A percentile compares a stretch with the other conserved stretches of the same genome.
These are phyloP conservation scores for Drosophila ohnishii DNA, from an alignment of 1,140 invertebrate species.

Conservation along the genomic window DNA sequence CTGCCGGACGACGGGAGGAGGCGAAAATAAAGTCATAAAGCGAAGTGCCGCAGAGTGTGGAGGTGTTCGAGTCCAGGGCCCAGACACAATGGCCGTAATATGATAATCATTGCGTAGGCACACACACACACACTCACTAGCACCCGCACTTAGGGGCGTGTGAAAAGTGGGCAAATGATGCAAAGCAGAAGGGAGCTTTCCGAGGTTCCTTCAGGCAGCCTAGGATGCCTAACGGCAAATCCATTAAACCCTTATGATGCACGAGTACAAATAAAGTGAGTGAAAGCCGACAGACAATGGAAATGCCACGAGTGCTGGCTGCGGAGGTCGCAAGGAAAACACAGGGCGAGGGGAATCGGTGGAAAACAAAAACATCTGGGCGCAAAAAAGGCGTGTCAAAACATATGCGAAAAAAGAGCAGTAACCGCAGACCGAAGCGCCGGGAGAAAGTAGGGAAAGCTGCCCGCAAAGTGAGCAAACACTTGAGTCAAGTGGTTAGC, in stretches of 20 bases:
- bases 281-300: constrained; percentile 69
- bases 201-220: constrained; percentile 7
- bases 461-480: constrained; percentile 76
- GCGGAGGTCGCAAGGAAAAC: constrained; percentile 7
- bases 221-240: constrained; percentile 56
- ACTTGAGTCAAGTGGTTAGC: constrained; percentile 72
- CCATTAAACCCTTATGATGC: constrained; percentile 81
- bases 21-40: constrained; percentile 79
- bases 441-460: constrained; percentile 35
- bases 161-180: constrained; percentile 62
- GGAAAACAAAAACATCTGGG: constrained; percentile 54
- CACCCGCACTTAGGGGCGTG: constrained; percentile 43
- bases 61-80: constrained; percentile 13
- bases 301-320: constrained; percentile 4
- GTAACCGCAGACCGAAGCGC: constrained; percentile 46
- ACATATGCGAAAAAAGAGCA: constrained; percentile 66
- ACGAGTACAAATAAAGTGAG: constrained; percentile 77
- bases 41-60: constrained; percentile 22
- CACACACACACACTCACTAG: constrained; percentile 12
- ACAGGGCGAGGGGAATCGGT: constrained; percentile 18
- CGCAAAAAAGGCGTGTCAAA: constrained; percentile 59
- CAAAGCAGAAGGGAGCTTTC: constrained; percentile 21
- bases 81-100: constrained; percentile 68
- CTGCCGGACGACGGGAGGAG: constrained; percentile 56
- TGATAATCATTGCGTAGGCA: constrained; percentile 74